Base-by-base conservation (phyloP, 2,888 invertebrate genomes). In the Drosophila testacea region DNA sequence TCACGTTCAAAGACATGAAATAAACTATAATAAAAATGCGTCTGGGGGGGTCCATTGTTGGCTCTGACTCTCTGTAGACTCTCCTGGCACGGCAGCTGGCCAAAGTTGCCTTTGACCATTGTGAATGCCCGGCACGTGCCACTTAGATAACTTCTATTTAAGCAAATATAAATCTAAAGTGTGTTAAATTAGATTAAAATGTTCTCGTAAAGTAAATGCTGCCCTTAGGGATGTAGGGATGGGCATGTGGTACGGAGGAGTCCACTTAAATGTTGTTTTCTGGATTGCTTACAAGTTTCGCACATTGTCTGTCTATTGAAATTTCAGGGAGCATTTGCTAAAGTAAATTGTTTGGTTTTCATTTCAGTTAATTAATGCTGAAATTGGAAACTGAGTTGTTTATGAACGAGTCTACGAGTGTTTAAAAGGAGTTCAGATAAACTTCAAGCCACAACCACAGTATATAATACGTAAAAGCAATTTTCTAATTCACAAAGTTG, bases 91-190 rank as follows among this genome's bases (percentile, higher is more conserved):
- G n/a, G 28, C 13, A 48, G 44, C 64, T 75, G 76, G 64, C 75
- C 79, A 69, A 11, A 36, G 13, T 41, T 54, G 59, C 39, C 50
- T 38, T 36, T 27, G 50, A 16, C 9, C 27, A 55, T 70, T 79
- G 65, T 51, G 64, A 65, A 86, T 89, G 85, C 86, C 39, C 52
- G 69, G 73, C 86, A 86, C 86, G 86, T 86, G 69, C 78, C 77
- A 75, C 68, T 74, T 66, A 82, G 85, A 86, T 89, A 89, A 87
- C 82, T 86, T 89, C 89, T 80, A 87, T 87, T 86, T 89, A 86
- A 89, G 85, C 85, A 89, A 86, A 86, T 89, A 86, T 86, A 86
- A 89, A 89, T 86, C 85, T 84, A 87, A 86, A 87, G 88, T 88
- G 89, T 84, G 86, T 82, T 89, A 86, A 86, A 86, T 89, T 87